phyloP scores from a whole-genome alignment of 2,113 vertebrate species.

The Sakesphorus luctuosus region DNA sequence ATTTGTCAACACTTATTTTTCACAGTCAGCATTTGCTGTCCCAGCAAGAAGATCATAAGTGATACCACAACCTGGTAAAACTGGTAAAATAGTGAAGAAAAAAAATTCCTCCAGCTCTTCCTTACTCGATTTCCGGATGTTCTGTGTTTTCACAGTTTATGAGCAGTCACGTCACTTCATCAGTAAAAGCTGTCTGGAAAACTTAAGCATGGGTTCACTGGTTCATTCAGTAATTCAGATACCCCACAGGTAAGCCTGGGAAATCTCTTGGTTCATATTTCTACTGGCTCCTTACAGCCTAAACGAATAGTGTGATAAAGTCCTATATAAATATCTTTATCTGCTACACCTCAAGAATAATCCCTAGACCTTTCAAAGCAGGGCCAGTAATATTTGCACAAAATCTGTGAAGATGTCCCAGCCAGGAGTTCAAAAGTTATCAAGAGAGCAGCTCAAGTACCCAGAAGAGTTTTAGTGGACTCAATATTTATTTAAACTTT shows the following conservation, averaged over 20 bases:
- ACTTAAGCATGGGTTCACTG: not conserved
- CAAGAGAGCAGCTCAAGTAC: not conserved
- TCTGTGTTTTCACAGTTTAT: not conserved
- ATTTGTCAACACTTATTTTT: conserved; percentile 52
- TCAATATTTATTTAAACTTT: not conserved
- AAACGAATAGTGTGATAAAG: not conserved
- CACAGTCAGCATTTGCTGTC: not conserved
- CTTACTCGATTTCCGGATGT: conserved; percentile 12
- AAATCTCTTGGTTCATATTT: not conserved
- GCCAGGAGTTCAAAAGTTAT: not conserved
- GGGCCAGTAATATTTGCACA: not conserved
- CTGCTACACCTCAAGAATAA: not conserved
- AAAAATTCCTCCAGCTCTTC: not conserved
- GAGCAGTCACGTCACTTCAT: not conserved
- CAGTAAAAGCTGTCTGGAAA: conserved; percentile 5
- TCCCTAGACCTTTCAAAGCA: not conserved
- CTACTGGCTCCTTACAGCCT: not conserved
- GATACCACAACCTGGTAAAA: not conserved
- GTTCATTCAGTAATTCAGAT: not conserved
- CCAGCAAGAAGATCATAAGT: not conserved
- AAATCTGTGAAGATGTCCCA: not conserved
- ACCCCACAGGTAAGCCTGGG: not conserved
- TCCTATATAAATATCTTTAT: not conserved
- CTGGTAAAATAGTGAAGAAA: not conserved
- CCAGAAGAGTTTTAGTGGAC: not conserved